phyloP scores from a whole-genome alignment of 2,113 vertebrate genomes.

The Leiothrix lutea region DNA sequence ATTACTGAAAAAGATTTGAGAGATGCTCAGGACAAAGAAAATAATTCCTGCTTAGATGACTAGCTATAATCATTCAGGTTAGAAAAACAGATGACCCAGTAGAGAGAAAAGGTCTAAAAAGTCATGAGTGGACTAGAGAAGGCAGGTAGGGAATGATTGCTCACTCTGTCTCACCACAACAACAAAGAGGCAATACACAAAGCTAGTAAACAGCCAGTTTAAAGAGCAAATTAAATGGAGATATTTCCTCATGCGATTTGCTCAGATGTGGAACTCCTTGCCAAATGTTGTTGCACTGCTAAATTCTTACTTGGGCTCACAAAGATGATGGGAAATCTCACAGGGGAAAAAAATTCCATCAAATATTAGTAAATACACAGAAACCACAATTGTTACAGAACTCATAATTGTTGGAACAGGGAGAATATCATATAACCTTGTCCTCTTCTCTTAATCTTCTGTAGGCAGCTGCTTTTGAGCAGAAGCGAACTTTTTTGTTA shows the following conservation, averaged over 20 bases:
- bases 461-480: neutral
- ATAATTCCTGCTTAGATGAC: neutral
- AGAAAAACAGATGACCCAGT: neutral
- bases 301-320: neutral
- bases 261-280: neutral
- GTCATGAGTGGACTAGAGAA: neutral
- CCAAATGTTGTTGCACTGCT: neutral
- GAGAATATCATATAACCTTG: neutral
- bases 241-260: neutral
- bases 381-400: conserved; percentile 8
- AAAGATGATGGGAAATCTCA: neutral
- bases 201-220: neutral
- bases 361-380: conserved; percentile 2
- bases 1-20: neutral
- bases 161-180: neutral
- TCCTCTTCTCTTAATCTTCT: neutral
- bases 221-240: neutral
- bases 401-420: neutral
- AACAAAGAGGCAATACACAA: neutral
- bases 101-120: neutral
- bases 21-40: neutral
- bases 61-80: neutral
- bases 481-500: neutral
- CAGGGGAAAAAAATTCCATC: neutral
- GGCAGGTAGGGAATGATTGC: neutral